These are phyloP conservation scores for Cavia porcellus DNA, from an alignment of 2,113 vertebrate genomes.

Conservation along the genomic window DNA sequence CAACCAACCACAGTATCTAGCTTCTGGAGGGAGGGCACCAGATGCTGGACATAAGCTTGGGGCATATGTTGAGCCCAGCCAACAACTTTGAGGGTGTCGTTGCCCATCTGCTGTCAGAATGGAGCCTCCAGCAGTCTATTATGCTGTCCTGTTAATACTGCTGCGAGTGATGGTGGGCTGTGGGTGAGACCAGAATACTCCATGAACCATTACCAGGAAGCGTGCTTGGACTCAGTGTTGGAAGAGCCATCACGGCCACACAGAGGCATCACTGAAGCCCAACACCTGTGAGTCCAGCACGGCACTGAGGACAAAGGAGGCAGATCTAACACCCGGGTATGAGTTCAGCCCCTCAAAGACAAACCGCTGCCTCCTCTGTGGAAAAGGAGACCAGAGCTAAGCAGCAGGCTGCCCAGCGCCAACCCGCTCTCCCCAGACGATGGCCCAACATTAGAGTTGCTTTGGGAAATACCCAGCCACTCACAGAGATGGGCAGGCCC, in stretches of 20 bases:
- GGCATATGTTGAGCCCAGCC: background rate
- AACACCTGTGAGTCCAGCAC: background rate
- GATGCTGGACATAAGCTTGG: background rate
- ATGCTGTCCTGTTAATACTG: background rate
- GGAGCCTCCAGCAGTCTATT: background rate
- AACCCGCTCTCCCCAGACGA: background rate
- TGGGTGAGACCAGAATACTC: background rate
- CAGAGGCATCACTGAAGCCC: background rate
- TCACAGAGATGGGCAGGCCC: background rate
- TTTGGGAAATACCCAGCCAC: background rate
- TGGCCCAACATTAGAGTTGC: background rate
- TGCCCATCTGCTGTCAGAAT: background rate
- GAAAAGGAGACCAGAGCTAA: background rate
- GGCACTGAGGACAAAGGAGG: background rate
- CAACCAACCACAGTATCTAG: background rate
- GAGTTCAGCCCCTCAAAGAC: background rate
- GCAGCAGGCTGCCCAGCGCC: background rate
- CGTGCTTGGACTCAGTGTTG: background rate
- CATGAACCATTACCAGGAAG: background rate
- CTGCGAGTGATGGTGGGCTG: background rate
- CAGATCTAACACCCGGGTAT: background rate
- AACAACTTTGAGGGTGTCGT: background rate
- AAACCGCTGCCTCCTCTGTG: background rate
- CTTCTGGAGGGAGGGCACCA: background rate
- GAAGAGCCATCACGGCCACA: background rate